These are phyloP conservation scores for Nematopogon swammerdamellus DNA, from an alignment of 2,888 invertebrate species.

Conservation along the genomic window DNA sequence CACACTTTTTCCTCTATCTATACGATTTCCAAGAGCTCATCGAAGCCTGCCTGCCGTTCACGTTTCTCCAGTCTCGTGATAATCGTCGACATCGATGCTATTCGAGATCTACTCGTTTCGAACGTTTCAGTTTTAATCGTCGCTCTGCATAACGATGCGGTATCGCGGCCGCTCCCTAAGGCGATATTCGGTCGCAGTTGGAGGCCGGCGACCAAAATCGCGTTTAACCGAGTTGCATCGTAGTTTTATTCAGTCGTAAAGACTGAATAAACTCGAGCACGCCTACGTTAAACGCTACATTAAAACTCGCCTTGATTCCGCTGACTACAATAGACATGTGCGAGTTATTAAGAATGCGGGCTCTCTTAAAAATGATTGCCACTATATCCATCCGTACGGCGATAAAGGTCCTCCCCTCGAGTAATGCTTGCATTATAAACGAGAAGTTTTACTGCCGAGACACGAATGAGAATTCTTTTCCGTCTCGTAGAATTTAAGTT, in stretches of 20 bases:
- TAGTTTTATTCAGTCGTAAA: not conserved
- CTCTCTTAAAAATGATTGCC: constrained; percentile 8
- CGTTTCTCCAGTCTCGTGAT: too few relatives aligned
- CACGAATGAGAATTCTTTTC: not conserved
- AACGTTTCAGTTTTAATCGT: too few relatives aligned
- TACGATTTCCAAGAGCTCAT: too few relatives aligned
- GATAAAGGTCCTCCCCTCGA: not conserved
- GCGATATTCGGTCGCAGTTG: too few relatives aligned
- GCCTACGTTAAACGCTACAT: not conserved
- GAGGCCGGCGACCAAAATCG: too few relatives aligned
- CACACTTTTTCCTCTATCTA: too few relatives aligned
- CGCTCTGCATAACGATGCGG: too few relatives aligned
- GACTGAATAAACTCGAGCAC: not conserved
- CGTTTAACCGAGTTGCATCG: not conserved
- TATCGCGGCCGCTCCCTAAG: too few relatives aligned
- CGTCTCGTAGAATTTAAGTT: not conserved
- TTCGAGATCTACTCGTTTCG: too few relatives aligned
- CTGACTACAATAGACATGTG: not conserved
- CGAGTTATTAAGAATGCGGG: constrained; percentile 10
- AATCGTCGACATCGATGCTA: too few relatives aligned
- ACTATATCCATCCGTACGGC: constrained; percentile 4
- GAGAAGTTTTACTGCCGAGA: not conserved
- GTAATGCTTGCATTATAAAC: not conserved
- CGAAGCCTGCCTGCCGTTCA: too few relatives aligned
- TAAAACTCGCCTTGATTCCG: not conserved